These are phyloP conservation scores for Pavo muticus DNA, from an alignment of 2,113 vertebrate species.

Conservation along the genomic window DNA sequence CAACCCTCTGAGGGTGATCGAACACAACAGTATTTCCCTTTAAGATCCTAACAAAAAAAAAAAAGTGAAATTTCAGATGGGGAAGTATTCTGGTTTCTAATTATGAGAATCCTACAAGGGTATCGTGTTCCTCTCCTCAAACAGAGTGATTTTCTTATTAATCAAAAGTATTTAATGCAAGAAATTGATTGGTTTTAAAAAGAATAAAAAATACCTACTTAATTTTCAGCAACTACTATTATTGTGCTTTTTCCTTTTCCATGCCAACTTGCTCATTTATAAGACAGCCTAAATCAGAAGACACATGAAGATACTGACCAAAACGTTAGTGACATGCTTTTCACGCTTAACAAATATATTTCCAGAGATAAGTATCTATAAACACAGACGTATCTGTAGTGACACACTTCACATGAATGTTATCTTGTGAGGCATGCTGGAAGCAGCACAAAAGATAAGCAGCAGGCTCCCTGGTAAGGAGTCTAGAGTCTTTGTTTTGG, in stretches of 20 bases:
- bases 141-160: not conserved
- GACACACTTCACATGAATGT: not conserved
- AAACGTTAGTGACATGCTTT: not conserved
- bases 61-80: not conserved
- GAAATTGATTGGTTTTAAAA: not conserved
- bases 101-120: not conserved
- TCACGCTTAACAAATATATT: not conserved
- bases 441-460: not conserved
- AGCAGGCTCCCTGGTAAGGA: not conserved
- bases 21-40: not conserved
- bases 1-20: not conserved
- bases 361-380: not conserved
- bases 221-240: not conserved
- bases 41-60: not conserved
- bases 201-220: not conserved
- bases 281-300: not conserved
- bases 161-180: not conserved
- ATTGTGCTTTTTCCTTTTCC: not conserved
- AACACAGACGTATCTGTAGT: not conserved
- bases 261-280: not conserved
- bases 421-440: not conserved
- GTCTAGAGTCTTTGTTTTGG: not conserved
- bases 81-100: not conserved
- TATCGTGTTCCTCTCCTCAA: not conserved
- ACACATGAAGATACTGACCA: not conserved